These are phyloP conservation scores for Crotalus adamanteus DNA, from an alignment of 2,797 vertebrate genomes.

Conservation along the genomic window DNA sequence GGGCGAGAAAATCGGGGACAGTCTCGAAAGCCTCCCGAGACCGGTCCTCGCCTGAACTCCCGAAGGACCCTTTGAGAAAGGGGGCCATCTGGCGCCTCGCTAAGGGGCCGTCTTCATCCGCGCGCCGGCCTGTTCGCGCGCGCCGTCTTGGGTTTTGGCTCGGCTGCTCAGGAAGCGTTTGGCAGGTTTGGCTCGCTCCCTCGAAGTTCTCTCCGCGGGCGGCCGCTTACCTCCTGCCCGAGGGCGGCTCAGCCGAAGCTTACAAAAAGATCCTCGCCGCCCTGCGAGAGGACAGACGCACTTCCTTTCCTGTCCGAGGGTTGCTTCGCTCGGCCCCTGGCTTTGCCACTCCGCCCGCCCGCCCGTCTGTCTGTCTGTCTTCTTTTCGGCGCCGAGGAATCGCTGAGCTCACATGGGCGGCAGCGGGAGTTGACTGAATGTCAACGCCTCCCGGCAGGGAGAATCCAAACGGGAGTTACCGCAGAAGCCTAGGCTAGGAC, in stretches of 20 bases:
- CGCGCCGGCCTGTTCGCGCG: neutral
- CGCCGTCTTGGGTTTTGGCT: neutral
- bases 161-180: neutral
- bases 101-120: neutral
- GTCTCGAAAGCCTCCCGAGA: neutral
- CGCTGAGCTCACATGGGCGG: neutral
- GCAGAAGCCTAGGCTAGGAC: neutral
- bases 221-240: neutral
- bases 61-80: neutral
- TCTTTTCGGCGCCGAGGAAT: neutral
- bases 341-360: neutral
- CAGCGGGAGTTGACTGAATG: neutral
- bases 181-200: neutral
- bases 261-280: neutral
- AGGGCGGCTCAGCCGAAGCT: neutral
- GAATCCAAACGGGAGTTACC: neutral
- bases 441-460: neutral
- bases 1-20: neutral
- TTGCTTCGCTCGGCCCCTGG: neutral
- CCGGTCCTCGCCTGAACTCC: neutral
- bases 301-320: neutral
- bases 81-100: neutral
- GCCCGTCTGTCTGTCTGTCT: too few species aligned
- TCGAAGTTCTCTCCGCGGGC: neutral
- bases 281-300: neutral